Base-by-base conservation (phyloP, 2,113 vertebrate genomes). In the Lycocorax pyrrhopterus region DNA sequence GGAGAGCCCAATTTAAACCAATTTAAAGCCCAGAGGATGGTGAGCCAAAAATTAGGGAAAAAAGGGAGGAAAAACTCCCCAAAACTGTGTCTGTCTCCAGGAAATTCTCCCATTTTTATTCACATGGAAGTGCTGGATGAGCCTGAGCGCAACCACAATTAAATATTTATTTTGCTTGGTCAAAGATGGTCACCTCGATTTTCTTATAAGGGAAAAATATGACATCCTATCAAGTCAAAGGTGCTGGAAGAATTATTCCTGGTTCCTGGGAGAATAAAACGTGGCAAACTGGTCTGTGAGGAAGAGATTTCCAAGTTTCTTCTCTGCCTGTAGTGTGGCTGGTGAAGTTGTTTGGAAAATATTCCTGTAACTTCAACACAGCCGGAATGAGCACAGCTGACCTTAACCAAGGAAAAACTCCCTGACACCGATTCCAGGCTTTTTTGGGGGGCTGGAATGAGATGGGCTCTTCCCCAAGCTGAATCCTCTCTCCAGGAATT, bases 1-100 rank as follows among this genome's bases (percentile, higher is more conserved):
- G 49, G 95, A 95, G 93, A 97, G 91, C 66, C 80, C 92, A 82
- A 63, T 64, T 94, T 52, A 89, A 41, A 77, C 44, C 67, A 49
- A 71, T 13, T 87, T 51, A 84, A 96, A 88, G 63, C 10, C 41
- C 23, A 90, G 46, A 22, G 60, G 51, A 66, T 41, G 83, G 16
- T 44, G 74, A 87, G 1, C 11, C 11, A 15, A 37, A 72, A 30
- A 37, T 5, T 1, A 2, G 2, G 2, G 3, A 11, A 51, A 41
- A 56, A 9, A 0, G 6, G 14, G 6, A 4, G 2, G 3, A 12
- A 35, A 7, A 3, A 4, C 5, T 12, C 8, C 29, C n/a, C 9
- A 10, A 73, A 35, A 13, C 29, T 16, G 13, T 8, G 7, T 25
- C 30, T 9, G 30, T 18, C n/a, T 75, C 49, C 87, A 75, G 33